Percentiles rank a stretch among this genome's conserved stretches.
phyloP scores from a whole-genome alignment of 2,113 vertebrate genomes.

The Typhlomys cinereus region DNA sequence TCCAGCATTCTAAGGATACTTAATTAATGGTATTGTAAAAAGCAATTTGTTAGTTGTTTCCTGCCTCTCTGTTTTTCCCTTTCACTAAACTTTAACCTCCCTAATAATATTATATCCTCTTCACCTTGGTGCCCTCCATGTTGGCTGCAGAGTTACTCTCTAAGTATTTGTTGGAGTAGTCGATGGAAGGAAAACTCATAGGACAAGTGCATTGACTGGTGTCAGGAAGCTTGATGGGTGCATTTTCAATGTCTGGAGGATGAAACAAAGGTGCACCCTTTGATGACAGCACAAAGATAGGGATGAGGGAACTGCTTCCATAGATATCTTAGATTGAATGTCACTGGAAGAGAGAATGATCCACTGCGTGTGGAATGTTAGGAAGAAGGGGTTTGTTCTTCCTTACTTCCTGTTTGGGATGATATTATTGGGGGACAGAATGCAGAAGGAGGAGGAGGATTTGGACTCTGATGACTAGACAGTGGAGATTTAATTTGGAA shows the following conservation, averaged over 20 bases:
- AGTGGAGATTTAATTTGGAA: conserved; percentile 10
- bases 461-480: neutral
- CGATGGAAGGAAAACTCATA: neutral
- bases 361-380: neutral
- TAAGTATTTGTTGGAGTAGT: neutral
- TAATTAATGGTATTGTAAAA: neutral
- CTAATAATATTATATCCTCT: neutral
- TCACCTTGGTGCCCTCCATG: neutral
- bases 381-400: neutral
- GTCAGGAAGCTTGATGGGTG: neutral
- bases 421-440: neutral
- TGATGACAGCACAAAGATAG: neutral
- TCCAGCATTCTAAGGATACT: neutral
- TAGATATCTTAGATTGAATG: neutral
- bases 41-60: neutral
- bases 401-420: neutral
- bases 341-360: neutral
- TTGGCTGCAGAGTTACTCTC: neutral
- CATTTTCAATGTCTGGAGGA: neutral
- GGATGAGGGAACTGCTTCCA: neutral
- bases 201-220: neutral
- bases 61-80: neutral
- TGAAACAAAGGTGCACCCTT: neutral
- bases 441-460: neutral
- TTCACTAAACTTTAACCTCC: neutral